Conservation (phyloP, 53 echinoderm and acorn worm genomes). For the Stichopus horrens region DNA sequence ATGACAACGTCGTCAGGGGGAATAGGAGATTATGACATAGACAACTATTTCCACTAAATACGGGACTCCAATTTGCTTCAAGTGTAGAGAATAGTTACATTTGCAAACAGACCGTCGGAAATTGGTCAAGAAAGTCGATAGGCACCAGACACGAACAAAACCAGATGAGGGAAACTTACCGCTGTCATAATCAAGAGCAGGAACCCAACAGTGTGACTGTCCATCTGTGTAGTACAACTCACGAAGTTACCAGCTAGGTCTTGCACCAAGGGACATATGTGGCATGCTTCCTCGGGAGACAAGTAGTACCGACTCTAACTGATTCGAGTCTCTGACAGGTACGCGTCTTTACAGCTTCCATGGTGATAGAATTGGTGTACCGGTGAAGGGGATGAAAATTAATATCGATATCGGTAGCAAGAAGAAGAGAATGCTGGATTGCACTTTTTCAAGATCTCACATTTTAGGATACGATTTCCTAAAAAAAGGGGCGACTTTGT, state of each 20-base stretch:
- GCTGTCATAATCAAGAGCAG: not conserved
- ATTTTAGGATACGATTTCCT: constrained; percentile 20
- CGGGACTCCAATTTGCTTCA: constrained; percentile 13
- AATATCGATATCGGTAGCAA: not conserved
- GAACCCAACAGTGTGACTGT: not conserved
- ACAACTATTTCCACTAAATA: not conserved
- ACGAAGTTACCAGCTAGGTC: constrained; percentile 10
- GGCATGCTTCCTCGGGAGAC: not conserved
- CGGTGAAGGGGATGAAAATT: not conserved
- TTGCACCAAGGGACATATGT: constrained; percentile 16
- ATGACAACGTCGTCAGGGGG: not conserved
- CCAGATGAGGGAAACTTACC: not conserved
- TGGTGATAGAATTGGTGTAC: constrained; percentile 17
- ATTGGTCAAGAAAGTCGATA: not conserved
- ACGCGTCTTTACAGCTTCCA: not conserved
- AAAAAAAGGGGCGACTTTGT: constrained; percentile 20
- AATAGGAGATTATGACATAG: not conserved
- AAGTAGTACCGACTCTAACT: not conserved
- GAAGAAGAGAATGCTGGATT: not conserved
- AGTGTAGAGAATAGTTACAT: constrained; percentile 2
- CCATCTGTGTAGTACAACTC: constrained; percentile 11
- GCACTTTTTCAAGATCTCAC: not conserved
- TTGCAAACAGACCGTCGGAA: not conserved
- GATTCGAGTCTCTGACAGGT: not conserved
- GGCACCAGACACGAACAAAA: not conserved